Evolutionary conservation across 2,113 vertebrate genomes (phyloP).

Genomic region (Thunnus maccoyii): DNA sequence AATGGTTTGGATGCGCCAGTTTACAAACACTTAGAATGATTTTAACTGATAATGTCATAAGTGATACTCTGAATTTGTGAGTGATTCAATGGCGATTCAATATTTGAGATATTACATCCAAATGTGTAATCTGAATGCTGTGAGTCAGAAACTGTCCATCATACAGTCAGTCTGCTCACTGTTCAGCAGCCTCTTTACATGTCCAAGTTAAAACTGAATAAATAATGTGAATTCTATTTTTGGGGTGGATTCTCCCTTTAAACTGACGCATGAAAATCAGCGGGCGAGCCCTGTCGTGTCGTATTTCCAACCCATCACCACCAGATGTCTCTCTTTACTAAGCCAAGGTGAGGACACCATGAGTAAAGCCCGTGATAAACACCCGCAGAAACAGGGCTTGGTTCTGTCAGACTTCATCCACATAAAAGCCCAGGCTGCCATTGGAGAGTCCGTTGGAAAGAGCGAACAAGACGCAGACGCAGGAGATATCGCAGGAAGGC

Average conservation of each 20-base stretch:
- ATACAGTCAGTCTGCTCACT: too few relatives aligned
- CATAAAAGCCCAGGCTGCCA: constrained; percentile 70
- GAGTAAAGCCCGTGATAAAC: constrained; percentile 58
- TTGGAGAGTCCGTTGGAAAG: constrained; percentile 70
- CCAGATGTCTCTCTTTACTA: constrained; percentile 71
- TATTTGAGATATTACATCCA: too few relatives aligned
- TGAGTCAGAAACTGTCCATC: too few relatives aligned
- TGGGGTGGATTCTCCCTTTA: not conserved
- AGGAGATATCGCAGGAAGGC: constrained; percentile 68
- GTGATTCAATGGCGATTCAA: too few relatives aligned
- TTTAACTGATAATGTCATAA: too few relatives aligned
- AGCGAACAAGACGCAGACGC: constrained; percentile 72
- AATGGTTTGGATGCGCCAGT: too few relatives aligned
- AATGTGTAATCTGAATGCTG: too few relatives aligned
- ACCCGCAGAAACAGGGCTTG: constrained; percentile 84
- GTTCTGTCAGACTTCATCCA: constrained; percentile 76
- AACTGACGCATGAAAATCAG: not conserved
- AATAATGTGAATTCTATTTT: too few relatives aligned
- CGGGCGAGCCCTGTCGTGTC: not conserved
- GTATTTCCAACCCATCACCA: constrained; percentile 22
- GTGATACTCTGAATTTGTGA: too few relatives aligned
- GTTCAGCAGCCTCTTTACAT: too few relatives aligned
- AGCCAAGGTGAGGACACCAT: not conserved
- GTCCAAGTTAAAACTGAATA: too few relatives aligned
- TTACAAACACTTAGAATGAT: too few relatives aligned